These are phyloP conservation scores for Meloe dianella DNA, from an alignment of 2,888 invertebrate species.

Conservation along the genomic window DNA sequence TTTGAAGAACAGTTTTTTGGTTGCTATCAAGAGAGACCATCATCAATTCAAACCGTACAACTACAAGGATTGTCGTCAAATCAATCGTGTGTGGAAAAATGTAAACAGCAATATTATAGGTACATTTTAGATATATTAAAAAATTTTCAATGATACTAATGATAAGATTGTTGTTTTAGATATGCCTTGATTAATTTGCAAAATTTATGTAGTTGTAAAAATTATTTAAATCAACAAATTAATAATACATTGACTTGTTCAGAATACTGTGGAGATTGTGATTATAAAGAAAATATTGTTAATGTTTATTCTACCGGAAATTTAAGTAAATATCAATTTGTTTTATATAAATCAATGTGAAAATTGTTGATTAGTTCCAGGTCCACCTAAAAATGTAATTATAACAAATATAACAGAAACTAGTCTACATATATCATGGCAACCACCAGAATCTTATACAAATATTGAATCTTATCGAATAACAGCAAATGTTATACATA, in stretches of 20 bases:
- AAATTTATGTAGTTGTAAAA: constrained; percentile 48
- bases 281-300: constrained; percentile 36
- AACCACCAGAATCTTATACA: constrained; percentile 63
- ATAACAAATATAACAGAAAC: constrained; percentile 68
- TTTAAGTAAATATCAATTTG: constrained; percentile 31
- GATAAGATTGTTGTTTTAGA: constrained; percentile 35
- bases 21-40: no score
- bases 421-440: constrained; percentile 67
- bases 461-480: constrained; percentile 65
- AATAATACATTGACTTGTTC: constrained; percentile 40
- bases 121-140: no score
- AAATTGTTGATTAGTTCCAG: constrained; percentile 62
- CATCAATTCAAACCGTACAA: no score
- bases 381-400: constrained; percentile 70
- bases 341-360: no score
- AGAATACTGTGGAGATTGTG: constrained; percentile 40
- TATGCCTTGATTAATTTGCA: constrained; percentile 44
- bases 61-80: no score
- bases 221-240: constrained; percentile 49
- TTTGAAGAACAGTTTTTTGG: no score
- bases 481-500: constrained; percentile 63
- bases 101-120: no score
- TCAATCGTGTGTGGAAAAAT: no score
- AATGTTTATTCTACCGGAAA: constrained; percentile 51
- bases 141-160: no score